Evolutionary conservation across 1,140 invertebrate species (phyloP).

Genomic region (Pararge aegeria): DNA sequence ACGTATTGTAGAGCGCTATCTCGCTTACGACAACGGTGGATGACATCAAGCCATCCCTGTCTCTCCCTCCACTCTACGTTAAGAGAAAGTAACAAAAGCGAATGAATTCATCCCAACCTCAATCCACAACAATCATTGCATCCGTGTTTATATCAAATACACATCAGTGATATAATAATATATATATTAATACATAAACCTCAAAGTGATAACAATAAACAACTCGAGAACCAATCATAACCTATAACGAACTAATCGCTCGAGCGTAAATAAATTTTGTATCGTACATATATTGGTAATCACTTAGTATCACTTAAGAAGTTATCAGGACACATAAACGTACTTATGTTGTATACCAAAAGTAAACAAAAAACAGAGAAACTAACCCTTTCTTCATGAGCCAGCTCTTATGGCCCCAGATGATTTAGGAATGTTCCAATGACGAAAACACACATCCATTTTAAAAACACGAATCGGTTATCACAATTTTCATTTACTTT

Average conservation of each 20-base stretch:
- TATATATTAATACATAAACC: constrained; percentile 9
- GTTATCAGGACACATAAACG: not conserved
- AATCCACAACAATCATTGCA: constrained; percentile 43
- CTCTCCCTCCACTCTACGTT: constrained; percentile 69
- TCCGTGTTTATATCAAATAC: constrained; percentile 41
- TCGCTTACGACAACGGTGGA: constrained; percentile 38
- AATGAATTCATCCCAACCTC: constrained; percentile 65
- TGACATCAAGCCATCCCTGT: constrained; percentile 47
- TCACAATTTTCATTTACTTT: constrained; percentile 67
- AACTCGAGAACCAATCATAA: constrained; percentile 44
- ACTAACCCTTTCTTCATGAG: constrained; percentile 79
- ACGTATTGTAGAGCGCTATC: constrained; percentile 55
- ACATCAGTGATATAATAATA: constrained; percentile 8
- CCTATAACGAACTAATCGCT: constrained; percentile 37
- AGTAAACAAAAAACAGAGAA: constrained; percentile 73
- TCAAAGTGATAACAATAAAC: constrained; percentile 38
- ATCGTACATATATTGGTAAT: not conserved
- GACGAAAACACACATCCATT: constrained; percentile 74
- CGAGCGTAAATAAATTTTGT: constrained; percentile 11
- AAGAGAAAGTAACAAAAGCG: constrained; percentile 78
- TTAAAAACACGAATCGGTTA: constrained; percentile 69
- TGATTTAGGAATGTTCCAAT: constrained; percentile 65
- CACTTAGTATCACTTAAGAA: not conserved
- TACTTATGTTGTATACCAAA: constrained; percentile 2
- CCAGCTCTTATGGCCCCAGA: constrained; percentile 70